Evolutionary conservation across 2,888 invertebrate genomes (phyloP), one percentile per base, ranked within the genome.

Genomic region (Drosophila falleni): DNA sequence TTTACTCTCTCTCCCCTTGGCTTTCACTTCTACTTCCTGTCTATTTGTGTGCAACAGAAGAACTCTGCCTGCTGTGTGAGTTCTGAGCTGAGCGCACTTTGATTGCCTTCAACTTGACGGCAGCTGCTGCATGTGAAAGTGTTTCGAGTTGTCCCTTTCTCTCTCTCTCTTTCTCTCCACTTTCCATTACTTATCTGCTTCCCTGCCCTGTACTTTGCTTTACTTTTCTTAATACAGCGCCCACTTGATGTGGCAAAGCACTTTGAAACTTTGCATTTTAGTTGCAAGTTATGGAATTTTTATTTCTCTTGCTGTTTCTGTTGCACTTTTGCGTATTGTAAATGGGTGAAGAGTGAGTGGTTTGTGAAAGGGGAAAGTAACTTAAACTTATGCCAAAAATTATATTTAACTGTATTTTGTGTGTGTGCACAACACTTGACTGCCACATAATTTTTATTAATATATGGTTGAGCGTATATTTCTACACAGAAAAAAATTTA

Each of bases 281-380:
- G 79, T 64, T 37, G 74, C 68, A 78, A 81, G 68, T 80, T 81
- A 74, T 78, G 78, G 61, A 65, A 78, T 71, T 78, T 78, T 56
- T 66, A 56, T 79, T 50, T 60, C 50, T 39, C 41, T 63, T 31
- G 65, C 59, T 23, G 39, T n/a, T 49, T 49, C 47, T 29, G 46
- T 54, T 63, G 55, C 55, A 31, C 33, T 58, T 51, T 65, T 61
- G 35, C 33, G 56, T 42, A 19, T 54, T 19, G 11, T 16, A 26
- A n/a, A 23, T 23, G 39, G 19, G 37, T 13, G 41, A 11, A 37
- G 26, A 4, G 41, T n/a, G 4, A 15, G 29, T 8, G 26, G 23
- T 23, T 23, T n/a, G 23, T 13, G 3, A 3, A 3, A 5, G 11
- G 31, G 50, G 33, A 19, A 26, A 44, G 46, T 6, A 15, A 29